Conservation (phyloP, 2,797 vertebrate species). For the Miichthys miiuy region DNA sequence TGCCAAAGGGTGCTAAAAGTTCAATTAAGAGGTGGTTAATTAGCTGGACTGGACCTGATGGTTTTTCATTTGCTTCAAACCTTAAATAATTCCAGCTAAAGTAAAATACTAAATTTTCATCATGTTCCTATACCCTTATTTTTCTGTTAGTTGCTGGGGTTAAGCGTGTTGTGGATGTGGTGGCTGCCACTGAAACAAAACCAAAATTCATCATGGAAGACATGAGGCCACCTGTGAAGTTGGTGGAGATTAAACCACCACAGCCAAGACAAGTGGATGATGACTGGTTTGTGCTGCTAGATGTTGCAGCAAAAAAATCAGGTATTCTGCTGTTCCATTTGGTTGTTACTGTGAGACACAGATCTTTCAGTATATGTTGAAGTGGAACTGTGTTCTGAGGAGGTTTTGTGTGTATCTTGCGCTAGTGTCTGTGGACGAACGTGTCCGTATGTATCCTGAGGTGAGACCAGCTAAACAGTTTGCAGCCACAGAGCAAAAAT, state of each 20-base stretch:
- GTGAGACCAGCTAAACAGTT: conserved; percentile 48
- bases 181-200: conserved; percentile 42
- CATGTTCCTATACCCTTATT: conserved; percentile 14
- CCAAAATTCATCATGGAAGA: conserved; percentile 39
- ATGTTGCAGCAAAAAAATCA: conserved; percentile 60
- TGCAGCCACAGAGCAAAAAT: conserved; percentile 53
- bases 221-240: conserved; percentile 26
- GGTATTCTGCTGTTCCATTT: conserved; percentile 57
- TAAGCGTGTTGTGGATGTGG: conserved; percentile 28
- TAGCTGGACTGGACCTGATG: not conserved
- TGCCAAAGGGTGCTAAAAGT: not conserved
- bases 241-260: conserved; percentile 34
- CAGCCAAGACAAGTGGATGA: conserved; percentile 55
- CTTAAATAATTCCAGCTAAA: not conserved
- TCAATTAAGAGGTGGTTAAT: not conserved
- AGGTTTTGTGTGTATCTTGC: conserved; percentile 38
- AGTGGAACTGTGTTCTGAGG: not conserved
- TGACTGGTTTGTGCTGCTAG: conserved; percentile 67
- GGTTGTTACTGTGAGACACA: not conserved
- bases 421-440: conserved; percentile 49
- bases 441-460: conserved; percentile 22
- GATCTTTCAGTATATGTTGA: not conserved
- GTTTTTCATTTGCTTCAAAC: not conserved
- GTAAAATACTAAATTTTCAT: not conserved
- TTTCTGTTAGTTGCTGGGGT: conserved; percentile 58